Evolutionary conservation across 2,797 vertebrate species (phyloP).

Genomic region (Poeciliopsis turneri): DNA sequence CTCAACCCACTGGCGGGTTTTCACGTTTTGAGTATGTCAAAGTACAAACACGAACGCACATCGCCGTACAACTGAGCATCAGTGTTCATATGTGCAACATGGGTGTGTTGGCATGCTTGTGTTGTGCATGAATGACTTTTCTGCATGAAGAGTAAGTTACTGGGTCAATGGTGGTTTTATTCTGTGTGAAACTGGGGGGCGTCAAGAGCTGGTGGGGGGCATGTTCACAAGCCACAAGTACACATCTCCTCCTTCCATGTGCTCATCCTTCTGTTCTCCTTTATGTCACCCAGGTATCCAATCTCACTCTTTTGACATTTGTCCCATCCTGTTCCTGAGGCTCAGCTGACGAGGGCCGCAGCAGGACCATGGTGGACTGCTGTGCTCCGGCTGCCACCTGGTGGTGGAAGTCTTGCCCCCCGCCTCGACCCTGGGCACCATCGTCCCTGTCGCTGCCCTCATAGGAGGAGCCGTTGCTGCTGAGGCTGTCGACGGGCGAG

Average conservation of each 20-base stretch:
- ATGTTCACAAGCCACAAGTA: constrained; percentile 70
- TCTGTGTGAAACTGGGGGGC: constrained; percentile 35
- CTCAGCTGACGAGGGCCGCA: constrained; percentile 80
- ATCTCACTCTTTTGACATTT: constrained; percentile 91
- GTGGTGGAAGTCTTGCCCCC: constrained; percentile 83
- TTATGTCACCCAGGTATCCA: constrained; percentile 96
- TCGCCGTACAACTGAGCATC: constrained; percentile 38
- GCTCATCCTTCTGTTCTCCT: constrained; percentile 46
- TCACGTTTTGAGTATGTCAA: constrained; percentile 32
- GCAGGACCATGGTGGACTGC: constrained; percentile 83
- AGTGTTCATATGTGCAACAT: constrained; percentile 51
- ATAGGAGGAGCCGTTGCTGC: constrained; percentile 93
- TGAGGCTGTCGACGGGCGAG: constrained; percentile 93
- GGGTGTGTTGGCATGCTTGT: constrained; percentile 57
- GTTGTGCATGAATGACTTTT: constrained; percentile 37
- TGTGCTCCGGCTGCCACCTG: constrained; percentile 61
- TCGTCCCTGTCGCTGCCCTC: constrained; percentile 94
- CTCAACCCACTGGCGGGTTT: constrained; percentile 38
- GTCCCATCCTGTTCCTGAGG: constrained; percentile 89
- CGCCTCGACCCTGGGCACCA: constrained; percentile 82
- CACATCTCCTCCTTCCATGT: constrained; percentile 59
- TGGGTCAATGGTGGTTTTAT: constrained; percentile 27
- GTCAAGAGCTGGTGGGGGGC: constrained; percentile 48
- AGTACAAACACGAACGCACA: constrained; percentile 47
- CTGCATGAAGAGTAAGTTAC: constrained; percentile 39